Evolutionary conservation across 2,888 invertebrate species (phyloP), one percentile per base, ranked within the genome.

Genomic region (Leptopilina syphax): DNA sequence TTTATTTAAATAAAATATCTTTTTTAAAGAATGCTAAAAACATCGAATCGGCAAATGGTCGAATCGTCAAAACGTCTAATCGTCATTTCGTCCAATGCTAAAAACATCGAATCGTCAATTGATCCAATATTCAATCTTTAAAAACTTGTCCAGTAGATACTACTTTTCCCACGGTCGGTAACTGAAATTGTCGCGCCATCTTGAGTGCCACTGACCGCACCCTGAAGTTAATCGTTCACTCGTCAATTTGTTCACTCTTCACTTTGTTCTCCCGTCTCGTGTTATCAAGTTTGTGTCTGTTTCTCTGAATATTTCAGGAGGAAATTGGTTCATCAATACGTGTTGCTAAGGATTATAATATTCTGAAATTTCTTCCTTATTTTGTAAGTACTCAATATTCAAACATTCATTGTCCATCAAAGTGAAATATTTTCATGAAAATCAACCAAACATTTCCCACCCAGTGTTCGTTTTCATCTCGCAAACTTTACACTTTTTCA

Each of bases 321-420:
- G 24, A 63, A 63, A 63, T 63, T 63, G 63, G 63, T 24, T 63
- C 18, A 63, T 18, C 34, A 54, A 73, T n/a, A 54, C 73, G 34
- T 27, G 57, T 73, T 73, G 13, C 50, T 54, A 34, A 57, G 57
- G 57, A 73, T n/a, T 24, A 34, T 57, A 50, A 57, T n/a, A n/a
- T 57, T 34, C 12, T 73, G 8, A n/a, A 73, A 57, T 57, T 57
- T 41, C 73, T 27, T 54, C 34, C 27, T 54, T 57, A 73, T 57
- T n/a, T 73, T 13, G 73, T 73, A 34, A 57, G 73, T 73, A 73
- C 8, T 13, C 13, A 13, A 8, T n/a, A 18, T 73, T 73, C 41
- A n/a, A 7, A n/a, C 0, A 4, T 54, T 50, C 54, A 57, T 27
- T 0, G 4, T 1, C 8, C 0, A 34, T 27, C 3, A 12, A 6